Conservation (phyloP, 2,888 invertebrate species). For the Mythimna impura region DNA sequence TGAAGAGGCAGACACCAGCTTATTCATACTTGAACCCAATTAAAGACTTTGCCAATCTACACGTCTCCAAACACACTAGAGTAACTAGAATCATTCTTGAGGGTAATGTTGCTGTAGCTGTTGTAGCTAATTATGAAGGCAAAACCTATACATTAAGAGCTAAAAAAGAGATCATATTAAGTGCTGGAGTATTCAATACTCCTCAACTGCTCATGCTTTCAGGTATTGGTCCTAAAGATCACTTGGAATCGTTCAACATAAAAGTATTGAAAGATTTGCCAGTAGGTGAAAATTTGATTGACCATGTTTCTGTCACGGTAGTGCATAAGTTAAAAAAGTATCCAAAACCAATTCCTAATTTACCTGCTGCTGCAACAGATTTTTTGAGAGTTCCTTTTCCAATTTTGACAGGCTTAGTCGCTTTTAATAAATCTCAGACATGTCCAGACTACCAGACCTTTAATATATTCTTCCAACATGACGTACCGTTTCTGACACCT, state of each 20-base stretch:
- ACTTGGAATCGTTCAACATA: conserved; percentile 39
- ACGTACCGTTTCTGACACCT: conserved; percentile 47
- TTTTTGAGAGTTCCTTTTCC: conserved; percentile 54
- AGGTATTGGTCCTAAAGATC: conserved; percentile 51
- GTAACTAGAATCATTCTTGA: conserved; percentile 56
- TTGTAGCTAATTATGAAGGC: conserved; percentile 34
- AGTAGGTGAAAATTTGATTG: conserved; percentile 50
- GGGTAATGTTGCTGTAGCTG: conserved; percentile 42
- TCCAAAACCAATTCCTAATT: conserved; percentile 16
- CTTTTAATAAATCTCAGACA: conserved; percentile 42
- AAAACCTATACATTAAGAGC: conserved; percentile 45
- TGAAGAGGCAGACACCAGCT: conserved; percentile 52
- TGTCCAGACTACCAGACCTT: conserved; percentile 50
- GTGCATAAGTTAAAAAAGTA: conserved; percentile 35
- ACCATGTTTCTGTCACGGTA: conserved; percentile 27
- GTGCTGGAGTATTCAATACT: conserved; percentile 53
- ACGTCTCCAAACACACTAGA: conserved; percentile 47
- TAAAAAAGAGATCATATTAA: conserved; percentile 52
- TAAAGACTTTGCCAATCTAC: conserved; percentile 39
- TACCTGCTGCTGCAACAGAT: not conserved
- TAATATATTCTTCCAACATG: conserved; percentile 53
- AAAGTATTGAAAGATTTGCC: conserved; percentile 37
- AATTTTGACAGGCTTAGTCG: conserved; percentile 47
- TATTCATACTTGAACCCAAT: conserved; percentile 40
- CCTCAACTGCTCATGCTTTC: conserved; percentile 57